A percentile compares a stretch with the other conserved stretches of the same genome.
Conservation (phyloP, 2,797 vertebrate genomes). For the Cryptoblepharus egeriae region DNA sequence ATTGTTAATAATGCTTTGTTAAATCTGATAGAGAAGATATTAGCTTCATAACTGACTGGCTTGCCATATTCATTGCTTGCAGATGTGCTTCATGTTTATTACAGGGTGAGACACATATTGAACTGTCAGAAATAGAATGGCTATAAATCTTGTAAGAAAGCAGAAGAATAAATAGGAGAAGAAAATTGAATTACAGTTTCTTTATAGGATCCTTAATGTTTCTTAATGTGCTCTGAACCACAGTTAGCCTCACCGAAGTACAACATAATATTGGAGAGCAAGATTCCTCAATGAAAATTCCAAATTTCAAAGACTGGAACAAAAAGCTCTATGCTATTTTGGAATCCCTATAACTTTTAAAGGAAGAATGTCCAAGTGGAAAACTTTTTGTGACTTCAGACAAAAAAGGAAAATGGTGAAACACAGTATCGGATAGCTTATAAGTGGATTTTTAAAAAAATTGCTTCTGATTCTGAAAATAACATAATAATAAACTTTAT, state of each 20-base stretch:
- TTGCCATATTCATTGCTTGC: neutral
- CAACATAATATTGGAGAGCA: neutral
- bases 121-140: neutral
- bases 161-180: neutral
- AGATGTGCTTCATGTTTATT: neutral
- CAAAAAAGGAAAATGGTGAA: neutral
- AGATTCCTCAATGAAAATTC: neutral
- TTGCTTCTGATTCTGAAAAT: slow-evolving; percentile 1
- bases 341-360: neutral
- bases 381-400: slow-evolving; percentile 1
- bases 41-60: neutral
- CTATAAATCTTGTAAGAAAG: slow-evolving; percentile 21
- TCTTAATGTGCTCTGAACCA: neutral
- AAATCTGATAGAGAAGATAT: neutral
- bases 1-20: neutral
- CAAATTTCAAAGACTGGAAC: neutral
- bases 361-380: neutral
- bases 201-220: neutral
- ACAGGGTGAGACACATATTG: neutral
- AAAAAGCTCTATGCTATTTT: neutral
- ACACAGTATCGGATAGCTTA: neutral
- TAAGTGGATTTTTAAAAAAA: neutral
- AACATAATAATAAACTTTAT: no score
- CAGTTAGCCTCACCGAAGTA: neutral
- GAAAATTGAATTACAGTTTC: neutral